Evolutionary conservation across 2,797 vertebrate species (phyloP), one percentile per base, ranked within the genome.

Genomic region (Microcaecilia unicolor): DNA sequence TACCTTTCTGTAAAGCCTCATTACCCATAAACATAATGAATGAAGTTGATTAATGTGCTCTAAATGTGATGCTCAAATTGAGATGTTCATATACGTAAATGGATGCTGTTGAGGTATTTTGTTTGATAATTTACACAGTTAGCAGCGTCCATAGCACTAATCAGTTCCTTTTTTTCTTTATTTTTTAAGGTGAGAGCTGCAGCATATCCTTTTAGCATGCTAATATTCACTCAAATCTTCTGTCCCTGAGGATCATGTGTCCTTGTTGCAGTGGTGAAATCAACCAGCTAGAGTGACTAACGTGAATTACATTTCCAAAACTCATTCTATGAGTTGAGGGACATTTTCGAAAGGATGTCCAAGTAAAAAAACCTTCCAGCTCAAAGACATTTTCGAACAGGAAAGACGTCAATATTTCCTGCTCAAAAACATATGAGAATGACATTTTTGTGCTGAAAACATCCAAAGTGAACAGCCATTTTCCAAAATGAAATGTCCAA

Each of bases 41-140:
- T 73, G 76, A 78, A 74, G 76, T 73, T 81, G 81, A 84, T 84
- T 82, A 84, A 85, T 80, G 74, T 73, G 61, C 68, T 75, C 50
- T 63, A 72, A 80, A 70, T 73, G 63, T 72, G 67, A 77, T 81
- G 64, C 72, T 83, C 69, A 80, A 71, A 77, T 79, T 75, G 72
- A 61, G 78, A 80, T 81, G 80, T 79, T 80, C 70, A 69, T 76
- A 78, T 71, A 74, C 58, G 7, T 72, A 78, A 83, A 80, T 83
- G 66, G 68, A 70, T 68, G 69, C 72, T 77, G 81, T 70, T 76
- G 68, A 46, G 3, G 7, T 64, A 80, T 79, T 81, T 79, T 83
- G 78, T 81, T 80, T 77, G 64, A 75, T 83, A 80, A 83, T 84
- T 85, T 80, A 80, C 61, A 67, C 71, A 78, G 76, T 81, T 80